Evolutionary conservation across 2,797 vertebrate species (phyloP), one percentile per base, ranked within the genome.

Genomic region (Thripadectes ignobilis): DNA sequence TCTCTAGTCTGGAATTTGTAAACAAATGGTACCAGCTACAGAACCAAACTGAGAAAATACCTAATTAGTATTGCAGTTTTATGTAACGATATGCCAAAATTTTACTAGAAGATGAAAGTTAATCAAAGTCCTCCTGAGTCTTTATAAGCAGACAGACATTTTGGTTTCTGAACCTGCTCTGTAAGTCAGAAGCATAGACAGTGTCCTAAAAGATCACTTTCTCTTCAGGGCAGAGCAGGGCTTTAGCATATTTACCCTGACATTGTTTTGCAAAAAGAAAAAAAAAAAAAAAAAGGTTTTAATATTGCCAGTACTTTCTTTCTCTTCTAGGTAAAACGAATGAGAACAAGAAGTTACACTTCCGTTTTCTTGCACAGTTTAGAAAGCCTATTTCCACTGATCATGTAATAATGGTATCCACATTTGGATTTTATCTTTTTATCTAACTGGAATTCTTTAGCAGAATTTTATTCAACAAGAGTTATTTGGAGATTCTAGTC

Each of bases 391-490:
- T 76, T 93, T 94, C 63, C 22, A 89, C 49, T 91, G 49, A 84
- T 92, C 52, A 19, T 49, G 2, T 76, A 79, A 76, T 91, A 12
- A 65, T 45, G 22, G 23, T 85, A 59, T 69, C 52, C 29, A 24
- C 6, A 74, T 93, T 63, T 82, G 24, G 51, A 46, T 90, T 85
- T 80, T 82, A 41, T 87, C 39, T 84, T 94, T 87, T 96, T 30
- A 82, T 87, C 55, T 84, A 77, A n/a, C 34, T 48, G 51, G 17
- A 82, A 87, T 93, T 49, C 29, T 74, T 93, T 45, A 77, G 63
- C 10, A 89, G 7, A 19, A 32, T 79, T 89, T 86, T 65, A 78
- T 73, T n/a, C 17, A 75, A 13, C 8, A 61, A 55, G 11, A 78
- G 6, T 69, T 14, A 52, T 81, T 86, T 73, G 10, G 39, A 59